phyloP scores from a whole-genome alignment of 1,140 invertebrate genomes.

The Babylonia areolata region DNA sequence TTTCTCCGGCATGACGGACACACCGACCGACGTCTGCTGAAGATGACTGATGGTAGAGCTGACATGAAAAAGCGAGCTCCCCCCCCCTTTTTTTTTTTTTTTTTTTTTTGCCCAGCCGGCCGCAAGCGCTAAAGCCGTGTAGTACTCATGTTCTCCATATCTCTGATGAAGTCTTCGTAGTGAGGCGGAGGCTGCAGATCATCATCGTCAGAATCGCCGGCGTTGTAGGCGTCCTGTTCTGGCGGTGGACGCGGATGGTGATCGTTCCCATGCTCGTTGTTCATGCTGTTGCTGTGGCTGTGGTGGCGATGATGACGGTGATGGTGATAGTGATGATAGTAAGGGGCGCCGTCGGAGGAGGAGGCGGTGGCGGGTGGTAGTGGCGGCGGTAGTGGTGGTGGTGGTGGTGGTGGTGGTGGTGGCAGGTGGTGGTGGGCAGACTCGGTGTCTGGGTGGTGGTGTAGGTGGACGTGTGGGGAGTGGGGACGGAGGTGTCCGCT shows the following conservation, averaged over 20 bases:
- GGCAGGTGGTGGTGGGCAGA: neutral
- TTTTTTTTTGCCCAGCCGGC: too few relatives aligned
- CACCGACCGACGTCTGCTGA: neutral
- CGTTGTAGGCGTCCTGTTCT: constrained; percentile 31
- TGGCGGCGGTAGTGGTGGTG: neutral
- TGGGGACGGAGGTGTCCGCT: constrained; percentile 19
- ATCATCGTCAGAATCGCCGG: constrained; percentile 16
- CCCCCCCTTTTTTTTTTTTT: neutral
- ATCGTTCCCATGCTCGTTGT: constrained; percentile 9
- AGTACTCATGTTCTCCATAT: constrained; percentile 34
- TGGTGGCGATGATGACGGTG: neutral
- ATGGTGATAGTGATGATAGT: too few relatives aligned
- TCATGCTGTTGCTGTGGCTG: neutral
- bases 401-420: neutral
- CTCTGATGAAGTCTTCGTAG: constrained; percentile 48
- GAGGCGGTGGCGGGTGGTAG: neutral
- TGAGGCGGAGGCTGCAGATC: constrained; percentile 38
- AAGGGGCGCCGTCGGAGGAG: neutral
- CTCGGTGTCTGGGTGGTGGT: neutral
- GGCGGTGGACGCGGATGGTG: constrained; percentile 20
- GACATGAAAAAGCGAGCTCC: neutral
- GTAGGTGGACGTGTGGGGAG: neutral
- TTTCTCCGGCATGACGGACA: neutral
- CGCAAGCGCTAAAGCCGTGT: constrained; percentile 24
- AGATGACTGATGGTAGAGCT: neutral